phyloP scores from a whole-genome alignment of 2,797 vertebrate genomes.

The Sebastolobus alascanus region DNA sequence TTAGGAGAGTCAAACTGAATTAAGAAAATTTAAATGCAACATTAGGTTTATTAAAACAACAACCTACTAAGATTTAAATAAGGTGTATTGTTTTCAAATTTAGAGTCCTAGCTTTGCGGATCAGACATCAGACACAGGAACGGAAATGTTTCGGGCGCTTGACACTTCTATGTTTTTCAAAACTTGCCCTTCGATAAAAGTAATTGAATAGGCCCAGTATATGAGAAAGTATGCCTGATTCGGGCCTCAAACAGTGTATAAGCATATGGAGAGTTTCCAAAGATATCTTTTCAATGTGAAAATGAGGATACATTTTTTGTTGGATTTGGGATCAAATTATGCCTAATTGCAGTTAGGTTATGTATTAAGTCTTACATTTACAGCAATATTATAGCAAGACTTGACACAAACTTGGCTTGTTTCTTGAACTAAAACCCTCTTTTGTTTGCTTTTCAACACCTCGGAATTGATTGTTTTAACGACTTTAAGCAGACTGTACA shows the following conservation, averaged over 20 bases:
- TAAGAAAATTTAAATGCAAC: too few species aligned
- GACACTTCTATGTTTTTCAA: too few species aligned
- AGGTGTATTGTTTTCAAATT: too few species aligned
- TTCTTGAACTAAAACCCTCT: neutral
- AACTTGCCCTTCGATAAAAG: too few species aligned
- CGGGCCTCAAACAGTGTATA: neutral
- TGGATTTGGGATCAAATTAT: neutral
- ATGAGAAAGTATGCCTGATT: neutral
- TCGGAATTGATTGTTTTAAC: conserved; percentile 37
- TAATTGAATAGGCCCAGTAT: neutral
- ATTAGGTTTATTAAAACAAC: too few species aligned
- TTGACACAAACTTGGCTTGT: neutral
- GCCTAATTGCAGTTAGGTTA: neutral
- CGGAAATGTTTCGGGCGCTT: too few species aligned
- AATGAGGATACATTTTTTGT: neutral
- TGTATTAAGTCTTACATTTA: neutral
- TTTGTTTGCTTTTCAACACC: conserved; percentile 33
- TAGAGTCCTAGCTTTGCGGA: too few species aligned
- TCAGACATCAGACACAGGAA: too few species aligned
- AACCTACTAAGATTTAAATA: too few species aligned
- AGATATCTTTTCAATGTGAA: neutral
- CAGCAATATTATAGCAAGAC: neutral
- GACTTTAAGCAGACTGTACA: conserved; percentile 11
- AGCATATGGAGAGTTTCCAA: neutral
- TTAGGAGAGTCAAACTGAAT: too few species aligned